Percentiles rank a stretch among this genome's conserved stretches.
Evolutionary conservation across 35 echinoderm and acorn worm species (phyloP).

Genomic region (Strongylocentrotus purpuratus): DNA sequence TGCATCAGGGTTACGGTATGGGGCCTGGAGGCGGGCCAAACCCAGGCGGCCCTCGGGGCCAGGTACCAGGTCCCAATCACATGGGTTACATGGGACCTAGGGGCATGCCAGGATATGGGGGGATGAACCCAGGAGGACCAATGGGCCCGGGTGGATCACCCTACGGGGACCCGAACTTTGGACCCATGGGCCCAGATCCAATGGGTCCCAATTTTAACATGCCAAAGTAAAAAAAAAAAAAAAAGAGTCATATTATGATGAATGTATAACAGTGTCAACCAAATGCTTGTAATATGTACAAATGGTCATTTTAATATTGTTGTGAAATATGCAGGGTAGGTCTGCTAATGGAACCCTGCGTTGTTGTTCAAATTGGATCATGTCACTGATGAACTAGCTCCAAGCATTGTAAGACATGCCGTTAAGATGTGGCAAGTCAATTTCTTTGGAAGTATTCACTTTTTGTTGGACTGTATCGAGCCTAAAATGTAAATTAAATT

Average conservation of each 20-base stretch:
- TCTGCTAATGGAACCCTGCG: not conserved
- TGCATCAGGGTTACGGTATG: constrained; percentile 54
- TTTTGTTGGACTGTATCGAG: not conserved
- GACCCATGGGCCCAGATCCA: constrained; percentile 66
- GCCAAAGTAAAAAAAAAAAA: constrained; percentile 56
- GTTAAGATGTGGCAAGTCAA: not conserved
- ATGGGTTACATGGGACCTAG: constrained; percentile 65
- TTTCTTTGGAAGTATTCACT: not conserved
- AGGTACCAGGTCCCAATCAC: constrained; percentile 15
- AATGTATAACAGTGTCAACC: constrained; percentile 30
- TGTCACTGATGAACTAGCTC: not conserved
- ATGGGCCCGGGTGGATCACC: constrained; percentile 42
- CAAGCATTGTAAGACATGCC: not conserved
- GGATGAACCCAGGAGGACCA: constrained; percentile 60
- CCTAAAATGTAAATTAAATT: not conserved
- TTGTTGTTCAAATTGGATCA: not conserved
- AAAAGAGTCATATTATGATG: not conserved
- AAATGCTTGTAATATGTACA: constrained; percentile 30
- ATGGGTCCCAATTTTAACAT: constrained; percentile 70
- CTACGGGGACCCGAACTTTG: constrained; percentile 69
- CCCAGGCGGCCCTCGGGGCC: constrained; percentile 49
- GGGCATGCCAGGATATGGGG: constrained; percentile 55
- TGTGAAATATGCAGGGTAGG: not conserved
- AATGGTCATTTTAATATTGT: not conserved
- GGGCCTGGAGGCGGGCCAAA: constrained; percentile 40